phyloP scores from a whole-genome alignment of 2,888 invertebrate species.

The Drosophila putrida region DNA sequence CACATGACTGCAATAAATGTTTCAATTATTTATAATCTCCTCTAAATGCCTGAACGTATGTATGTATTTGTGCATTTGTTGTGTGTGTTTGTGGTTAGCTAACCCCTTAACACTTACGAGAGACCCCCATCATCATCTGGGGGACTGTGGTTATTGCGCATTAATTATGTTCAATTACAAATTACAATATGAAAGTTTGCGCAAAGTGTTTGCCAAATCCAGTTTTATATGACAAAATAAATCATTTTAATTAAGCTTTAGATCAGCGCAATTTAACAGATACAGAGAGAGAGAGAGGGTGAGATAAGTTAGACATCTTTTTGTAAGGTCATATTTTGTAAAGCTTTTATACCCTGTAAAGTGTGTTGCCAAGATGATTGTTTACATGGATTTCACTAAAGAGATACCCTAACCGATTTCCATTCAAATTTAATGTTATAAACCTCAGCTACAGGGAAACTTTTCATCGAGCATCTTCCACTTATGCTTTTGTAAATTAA shows the following conservation, averaged over 20 bases:
- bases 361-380: not conserved
- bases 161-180: slow-evolving; percentile 77
- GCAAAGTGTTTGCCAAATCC: slow-evolving; percentile 42
- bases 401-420: not conserved
- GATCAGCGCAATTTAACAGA: slow-evolving; percentile 24
- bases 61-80: slow-evolving; percentile 11
- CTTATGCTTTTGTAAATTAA: slow-evolving; percentile 50
- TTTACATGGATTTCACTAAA: too few relatives aligned
- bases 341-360: slow-evolving; percentile 1
- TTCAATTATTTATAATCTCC: slow-evolving; percentile 74
- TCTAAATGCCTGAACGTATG: slow-evolving; percentile 4
- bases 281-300: not conserved
- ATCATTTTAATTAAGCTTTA: slow-evolving; percentile 52
- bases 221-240: slow-evolving; percentile 32
- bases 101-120: slow-evolving; percentile 38
- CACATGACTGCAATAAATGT: slow-evolving; percentile 79
- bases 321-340: slow-evolving; percentile 16
- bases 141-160: slow-evolving; percentile 54
- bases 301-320: slow-evolving; percentile 4
- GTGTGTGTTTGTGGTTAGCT: slow-evolving; percentile 27
- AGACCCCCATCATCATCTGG: slow-evolving; percentile 5
- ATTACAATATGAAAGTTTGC: slow-evolving; percentile 65
- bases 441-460: not conserved
- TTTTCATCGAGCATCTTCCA: not conserved
- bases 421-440: not conserved